Conservation (phyloP, 2,797 vertebrate species). For the Mionectes olivaceus region DNA sequence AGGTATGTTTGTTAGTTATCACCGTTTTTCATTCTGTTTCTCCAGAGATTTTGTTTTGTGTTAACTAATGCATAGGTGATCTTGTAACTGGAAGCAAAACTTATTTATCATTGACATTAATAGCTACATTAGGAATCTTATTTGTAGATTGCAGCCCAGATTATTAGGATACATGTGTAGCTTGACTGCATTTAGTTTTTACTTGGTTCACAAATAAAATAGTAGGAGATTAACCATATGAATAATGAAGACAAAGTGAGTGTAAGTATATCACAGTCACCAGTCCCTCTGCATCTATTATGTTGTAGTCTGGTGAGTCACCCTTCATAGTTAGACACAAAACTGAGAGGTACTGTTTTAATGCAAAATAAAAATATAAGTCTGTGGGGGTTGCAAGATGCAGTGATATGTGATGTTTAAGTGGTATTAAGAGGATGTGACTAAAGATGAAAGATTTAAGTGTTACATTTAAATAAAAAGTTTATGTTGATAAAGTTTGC, state of each 20-base stretch:
- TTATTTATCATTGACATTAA: not conserved
- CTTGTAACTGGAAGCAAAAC: not conserved
- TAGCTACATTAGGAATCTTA: not conserved
- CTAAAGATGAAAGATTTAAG: not conserved
- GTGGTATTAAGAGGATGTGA: not conserved
- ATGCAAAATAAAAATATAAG: not conserved
- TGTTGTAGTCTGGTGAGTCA: not conserved
- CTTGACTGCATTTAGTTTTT: not conserved
- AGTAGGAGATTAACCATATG: not conserved
- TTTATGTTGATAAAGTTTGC: not conserved
- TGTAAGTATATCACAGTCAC: not conserved
- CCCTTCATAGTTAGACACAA: not conserved
- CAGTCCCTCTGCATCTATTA: not conserved
- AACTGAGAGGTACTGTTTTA: not conserved
- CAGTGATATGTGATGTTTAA: not conserved
- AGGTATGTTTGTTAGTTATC: constrained; percentile 80
- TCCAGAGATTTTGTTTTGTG: not conserved
- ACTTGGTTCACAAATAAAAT: not conserved
- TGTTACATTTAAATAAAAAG: not conserved
- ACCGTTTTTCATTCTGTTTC: not conserved
- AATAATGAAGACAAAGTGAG: not conserved
- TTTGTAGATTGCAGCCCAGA: not conserved
- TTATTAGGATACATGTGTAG: not conserved
- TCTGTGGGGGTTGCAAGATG: not conserved
- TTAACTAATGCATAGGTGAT: not conserved